These are phyloP conservation scores for Cerceris rybyensis DNA, from an alignment of 2,888 invertebrate species.

Conservation along the genomic window DNA sequence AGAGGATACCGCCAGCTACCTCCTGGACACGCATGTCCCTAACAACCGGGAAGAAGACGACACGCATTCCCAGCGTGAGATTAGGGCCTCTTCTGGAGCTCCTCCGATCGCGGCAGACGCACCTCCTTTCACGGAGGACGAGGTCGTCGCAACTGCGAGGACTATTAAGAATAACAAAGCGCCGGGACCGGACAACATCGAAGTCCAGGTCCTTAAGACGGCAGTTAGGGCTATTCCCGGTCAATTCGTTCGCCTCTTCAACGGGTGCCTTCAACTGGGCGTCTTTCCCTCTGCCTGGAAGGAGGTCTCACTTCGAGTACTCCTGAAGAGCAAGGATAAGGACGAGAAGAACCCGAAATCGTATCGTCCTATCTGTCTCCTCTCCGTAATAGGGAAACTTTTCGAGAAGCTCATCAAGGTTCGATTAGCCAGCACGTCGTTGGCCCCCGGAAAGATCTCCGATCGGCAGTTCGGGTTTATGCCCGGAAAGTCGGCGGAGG, in stretches of 20 bases:
- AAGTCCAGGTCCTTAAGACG: not conserved
- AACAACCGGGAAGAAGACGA: not conserved
- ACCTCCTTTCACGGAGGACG: not conserved
- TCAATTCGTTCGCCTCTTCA: conserved; percentile 21
- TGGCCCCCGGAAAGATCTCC: too few species aligned
- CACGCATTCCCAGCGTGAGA: too few species aligned
- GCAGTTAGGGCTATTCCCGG: not conserved
- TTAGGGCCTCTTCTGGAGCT: too few species aligned
- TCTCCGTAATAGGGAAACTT: not conserved
- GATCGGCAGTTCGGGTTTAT: too few species aligned
- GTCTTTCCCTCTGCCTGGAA: conserved; percentile 39
- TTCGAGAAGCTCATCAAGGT: not conserved
- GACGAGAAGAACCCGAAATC: not conserved
- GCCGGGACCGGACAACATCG: not conserved
- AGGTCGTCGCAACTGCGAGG: not conserved
- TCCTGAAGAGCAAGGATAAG: conserved; percentile 2
- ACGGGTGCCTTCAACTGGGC: conserved; percentile 34
- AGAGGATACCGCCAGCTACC: too few species aligned
- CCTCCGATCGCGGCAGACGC: too few species aligned
- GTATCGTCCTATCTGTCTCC: not conserved
- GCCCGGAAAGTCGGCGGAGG: too few species aligned
- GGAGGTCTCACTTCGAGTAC: conserved; percentile 20
- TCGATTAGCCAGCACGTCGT: not conserved
- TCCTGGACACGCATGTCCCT: too few species aligned
- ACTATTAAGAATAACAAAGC: not conserved